Base-by-base conservation (phyloP, 1,140 invertebrate genomes). In the Hypsibius dujardini region DNA sequence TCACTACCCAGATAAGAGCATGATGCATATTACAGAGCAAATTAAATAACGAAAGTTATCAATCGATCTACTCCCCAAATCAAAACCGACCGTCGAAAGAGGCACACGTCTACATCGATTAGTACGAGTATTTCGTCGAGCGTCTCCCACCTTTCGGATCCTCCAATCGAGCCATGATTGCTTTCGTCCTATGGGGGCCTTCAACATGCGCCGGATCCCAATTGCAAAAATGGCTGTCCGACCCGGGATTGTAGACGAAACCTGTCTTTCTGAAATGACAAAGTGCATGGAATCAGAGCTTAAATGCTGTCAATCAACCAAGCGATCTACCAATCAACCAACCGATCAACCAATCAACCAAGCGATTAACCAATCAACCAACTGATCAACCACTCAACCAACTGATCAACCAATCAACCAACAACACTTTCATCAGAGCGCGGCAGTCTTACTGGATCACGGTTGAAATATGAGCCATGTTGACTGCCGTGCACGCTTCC, bases 1-100 rank as follows among this genome's bases (percentile, higher is more conserved):
- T n/a, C 50, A n/a, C n/a, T 56, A n/a, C n/a, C 7, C 50, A 56
- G 50, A 56, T 7, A 56, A 56, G n/a, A 7, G 7, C 7, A 56
- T 56, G 7, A 56, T 7, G 50, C 50, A 56, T n/a, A 56, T 56
- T 56, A 7, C 7, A 56, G 50, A 56, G 50, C 47, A 62, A 71
- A 71, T 67, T 62, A 71, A 46, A 71, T 71, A 46, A 71, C 71
- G 7, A 70, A 71, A 28, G 15, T 46, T 40, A 42, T 59, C 59
- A 47, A 1, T 40, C 46, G 40, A 2, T 3, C 28, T 2, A 2
- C 28, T 70, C 42, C 46, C 42, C 40, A 46, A 46, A 70, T 47
- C 40, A 28, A 70, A 46, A 1, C 28, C 47, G 47, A 47, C 2
- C 46, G 50, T 71, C n/a, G 56, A 71, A 40, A 15, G 60, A 59